Evolutionary conservation across 1,140 invertebrate species (phyloP).

Genomic region (Scaptomyza graminum): DNA sequence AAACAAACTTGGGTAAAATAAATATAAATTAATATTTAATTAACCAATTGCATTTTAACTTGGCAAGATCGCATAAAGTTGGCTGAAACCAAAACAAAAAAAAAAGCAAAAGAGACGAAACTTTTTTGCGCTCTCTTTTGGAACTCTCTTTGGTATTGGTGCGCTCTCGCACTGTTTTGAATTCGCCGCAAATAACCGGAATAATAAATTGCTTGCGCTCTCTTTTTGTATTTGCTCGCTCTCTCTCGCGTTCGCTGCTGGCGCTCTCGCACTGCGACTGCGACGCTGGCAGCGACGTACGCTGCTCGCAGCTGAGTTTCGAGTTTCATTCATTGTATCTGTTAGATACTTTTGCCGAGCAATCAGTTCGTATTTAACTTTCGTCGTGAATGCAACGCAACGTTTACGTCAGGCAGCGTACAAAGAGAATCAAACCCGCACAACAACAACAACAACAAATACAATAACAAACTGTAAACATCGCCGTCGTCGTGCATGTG

Average conservation of each 20-base stretch:
- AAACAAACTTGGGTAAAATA: too few relatives aligned
- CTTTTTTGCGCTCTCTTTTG: conserved; percentile 15
- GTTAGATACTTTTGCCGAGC: conserved; percentile 50
- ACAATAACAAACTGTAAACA: conserved; percentile 34
- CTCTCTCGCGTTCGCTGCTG: conserved; percentile 22
- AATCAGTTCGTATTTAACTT: conserved; percentile 74
- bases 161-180: conserved; percentile 7
- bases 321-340: conserved; percentile 77
- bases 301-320: conserved; percentile 45
- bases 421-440: neutral
- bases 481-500: conserved; percentile 12
- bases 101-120: neutral
- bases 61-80: neutral
- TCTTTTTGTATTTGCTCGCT: conserved; percentile 19
- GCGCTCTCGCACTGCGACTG: conserved; percentile 16
- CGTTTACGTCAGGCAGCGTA: conserved; percentile 64
- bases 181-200: conserved; percentile 68
- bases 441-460: conserved; percentile 35
- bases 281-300: conserved; percentile 27
- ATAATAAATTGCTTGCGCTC: conserved; percentile 27
- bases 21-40: too few relatives aligned
- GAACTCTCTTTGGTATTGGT: neutral
- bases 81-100: neutral
- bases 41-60: neutral
- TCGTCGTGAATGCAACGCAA: conserved; percentile 74